Evolutionary conservation across 1,140 invertebrate genomes (phyloP).

Genomic region (Platyscapa corneri): DNA sequence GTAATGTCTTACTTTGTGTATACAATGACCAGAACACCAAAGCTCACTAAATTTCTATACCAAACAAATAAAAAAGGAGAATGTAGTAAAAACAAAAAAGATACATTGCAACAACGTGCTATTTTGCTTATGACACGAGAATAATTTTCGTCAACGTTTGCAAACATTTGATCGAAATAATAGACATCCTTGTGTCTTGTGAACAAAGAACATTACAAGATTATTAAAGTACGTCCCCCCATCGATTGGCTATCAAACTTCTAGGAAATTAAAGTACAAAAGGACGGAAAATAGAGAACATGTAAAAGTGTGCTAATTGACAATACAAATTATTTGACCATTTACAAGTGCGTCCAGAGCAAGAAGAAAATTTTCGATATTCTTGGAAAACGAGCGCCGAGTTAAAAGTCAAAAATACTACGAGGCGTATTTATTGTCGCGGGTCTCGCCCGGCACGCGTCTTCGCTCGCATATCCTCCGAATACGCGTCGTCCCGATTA

Average conservation of each 20-base stretch:
- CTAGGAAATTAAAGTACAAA: conserved; percentile 18
- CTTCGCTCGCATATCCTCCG: conserved; percentile 5
- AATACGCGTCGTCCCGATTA: conserved; percentile 23
- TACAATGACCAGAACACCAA: neutral
- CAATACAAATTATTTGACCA: neutral
- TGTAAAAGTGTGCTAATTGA: neutral
- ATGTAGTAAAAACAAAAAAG: neutral
- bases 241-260: neutral
- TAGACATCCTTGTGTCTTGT: neutral
- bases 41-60: neutral
- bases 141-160: conserved; percentile 13
- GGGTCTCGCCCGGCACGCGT: neutral
- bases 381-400: conserved; percentile 11
- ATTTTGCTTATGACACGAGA: conserved; percentile 5
- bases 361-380: conserved; percentile 12
- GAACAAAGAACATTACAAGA: neutral
- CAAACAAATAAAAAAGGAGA: neutral
- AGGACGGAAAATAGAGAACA: neutral
- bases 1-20: neutral
- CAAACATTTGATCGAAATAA: neutral
- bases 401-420: conserved; percentile 38
- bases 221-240: neutral
- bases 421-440: conserved; percentile 1
- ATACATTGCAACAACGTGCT: neutral
- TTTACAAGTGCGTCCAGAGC: neutral